Percentiles rank a stretch among this genome's conserved stretches.
phyloP scores from a whole-genome alignment of 2,797 vertebrate genomes.

The Propithecus perrieri region DNA sequence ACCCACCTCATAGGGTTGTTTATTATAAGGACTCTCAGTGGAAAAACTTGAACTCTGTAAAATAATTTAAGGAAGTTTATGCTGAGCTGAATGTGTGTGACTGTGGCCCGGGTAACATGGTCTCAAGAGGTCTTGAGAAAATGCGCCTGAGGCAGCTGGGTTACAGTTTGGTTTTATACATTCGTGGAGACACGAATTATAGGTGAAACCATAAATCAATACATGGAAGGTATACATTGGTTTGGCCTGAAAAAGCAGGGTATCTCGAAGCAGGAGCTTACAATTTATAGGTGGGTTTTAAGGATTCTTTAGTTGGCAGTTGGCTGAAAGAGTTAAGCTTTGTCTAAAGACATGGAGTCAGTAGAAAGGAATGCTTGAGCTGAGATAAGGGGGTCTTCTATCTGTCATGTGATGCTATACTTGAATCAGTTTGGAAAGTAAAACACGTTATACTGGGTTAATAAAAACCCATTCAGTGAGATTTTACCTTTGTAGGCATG shows the following conservation, averaged over 20 bases:
- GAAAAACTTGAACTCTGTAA: background rate
- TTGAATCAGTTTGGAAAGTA: background rate
- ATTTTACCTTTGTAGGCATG: background rate
- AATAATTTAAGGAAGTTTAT: background rate
- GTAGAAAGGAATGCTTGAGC: background rate
- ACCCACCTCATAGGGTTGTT: background rate
- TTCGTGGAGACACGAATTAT: background rate
- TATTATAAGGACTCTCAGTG: background rate
- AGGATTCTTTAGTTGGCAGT: background rate
- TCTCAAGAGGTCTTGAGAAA: background rate
- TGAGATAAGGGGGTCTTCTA: background rate
- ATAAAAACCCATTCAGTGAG: background rate
- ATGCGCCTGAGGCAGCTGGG: too few relatives aligned
- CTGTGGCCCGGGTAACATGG: background rate
- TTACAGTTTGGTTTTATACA: background rate
- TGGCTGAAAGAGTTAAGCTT: background rate
- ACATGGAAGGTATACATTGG: background rate
- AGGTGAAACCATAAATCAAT: background rate
- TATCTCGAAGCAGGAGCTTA: background rate
- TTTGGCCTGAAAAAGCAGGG: background rate
- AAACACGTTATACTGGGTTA: background rate
- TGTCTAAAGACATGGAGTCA: background rate
- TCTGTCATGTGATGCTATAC: background rate
- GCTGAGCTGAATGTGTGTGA: background rate
- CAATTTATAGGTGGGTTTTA: background rate